phyloP scores from a whole-genome alignment of 1,140 invertebrate species.

The Diorhabda carinulata region DNA sequence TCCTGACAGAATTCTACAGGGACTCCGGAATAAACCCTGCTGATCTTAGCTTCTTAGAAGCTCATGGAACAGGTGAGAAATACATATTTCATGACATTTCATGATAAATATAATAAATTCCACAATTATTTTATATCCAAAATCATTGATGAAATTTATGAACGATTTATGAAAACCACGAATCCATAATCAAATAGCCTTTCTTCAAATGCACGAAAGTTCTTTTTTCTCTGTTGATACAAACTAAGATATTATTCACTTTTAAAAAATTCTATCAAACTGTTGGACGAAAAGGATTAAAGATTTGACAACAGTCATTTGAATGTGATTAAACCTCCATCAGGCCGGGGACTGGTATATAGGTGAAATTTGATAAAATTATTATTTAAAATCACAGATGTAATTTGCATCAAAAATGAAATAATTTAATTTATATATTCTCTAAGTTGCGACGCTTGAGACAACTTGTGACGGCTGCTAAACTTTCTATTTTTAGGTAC shows the following conservation, averaged over 20 bases:
- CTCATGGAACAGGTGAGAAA: constrained; percentile 76
- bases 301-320: neutral
- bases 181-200: too few relatives aligned
- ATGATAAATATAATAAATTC: constrained; percentile 44
- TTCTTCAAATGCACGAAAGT: too few relatives aligned
- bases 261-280: too few relatives aligned
- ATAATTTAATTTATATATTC: constrained; percentile 24
- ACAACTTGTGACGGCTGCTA: neutral
- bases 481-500: constrained; percentile 42
- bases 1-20: constrained; percentile 82
- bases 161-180: too few relatives aligned
- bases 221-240: too few relatives aligned
- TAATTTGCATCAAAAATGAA: neutral
- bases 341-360: too few relatives aligned
- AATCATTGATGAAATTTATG: too few relatives aligned
- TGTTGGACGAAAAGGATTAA: too few relatives aligned
- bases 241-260: too few relatives aligned
- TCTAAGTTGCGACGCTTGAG: neutral
- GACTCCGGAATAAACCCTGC: constrained; percentile 73
- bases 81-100: constrained; percentile 43
- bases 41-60: constrained; percentile 78
- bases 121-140: neutral
- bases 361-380: too few relatives aligned
- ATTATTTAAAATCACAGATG: too few relatives aligned
- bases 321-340: neutral